Evolutionary conservation across 1,140 invertebrate species (phyloP).

Genomic region (Euborellia annulipes): DNA sequence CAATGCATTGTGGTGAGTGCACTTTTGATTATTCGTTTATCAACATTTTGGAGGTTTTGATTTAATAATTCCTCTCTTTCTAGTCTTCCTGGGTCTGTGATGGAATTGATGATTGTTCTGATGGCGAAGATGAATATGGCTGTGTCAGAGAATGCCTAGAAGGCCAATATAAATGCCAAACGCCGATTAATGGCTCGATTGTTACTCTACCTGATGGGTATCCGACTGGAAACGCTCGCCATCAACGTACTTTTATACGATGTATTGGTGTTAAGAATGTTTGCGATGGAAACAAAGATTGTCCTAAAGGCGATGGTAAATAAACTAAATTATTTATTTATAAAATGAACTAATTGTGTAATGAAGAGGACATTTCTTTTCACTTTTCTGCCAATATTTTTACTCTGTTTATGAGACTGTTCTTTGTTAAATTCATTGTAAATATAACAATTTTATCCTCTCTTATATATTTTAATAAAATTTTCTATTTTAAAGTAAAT

Average conservation of each 20-base stretch:
- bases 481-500: too few relatives aligned
- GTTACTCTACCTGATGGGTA: constrained; percentile 26
- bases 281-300: constrained; percentile 61
- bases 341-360: too few relatives aligned
- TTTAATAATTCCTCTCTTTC: constrained; percentile 3
- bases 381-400: too few relatives aligned
- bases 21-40: too few relatives aligned
- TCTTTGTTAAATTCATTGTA: too few relatives aligned
- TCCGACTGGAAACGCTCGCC: constrained; percentile 2
- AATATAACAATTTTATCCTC: too few relatives aligned
- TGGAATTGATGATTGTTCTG: constrained; percentile 63
- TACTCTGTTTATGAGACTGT: too few relatives aligned
- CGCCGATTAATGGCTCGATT: constrained; percentile 23
- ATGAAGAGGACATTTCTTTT: too few relatives aligned
- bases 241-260: constrained; percentile 21
- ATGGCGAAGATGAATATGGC: constrained; percentile 65
- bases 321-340: not conserved
- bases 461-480: too few relatives aligned
- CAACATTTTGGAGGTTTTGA: too few relatives aligned
- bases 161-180: constrained; percentile 49
- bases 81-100: constrained; percentile 73
- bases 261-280: constrained; percentile 57
- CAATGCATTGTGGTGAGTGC: too few relatives aligned
- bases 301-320: constrained; percentile 47
- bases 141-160: constrained; percentile 53